These are phyloP conservation scores for Pagetopsis macropterus DNA, from an alignment of 2,797 vertebrate species.

Conservation along the genomic window DNA sequence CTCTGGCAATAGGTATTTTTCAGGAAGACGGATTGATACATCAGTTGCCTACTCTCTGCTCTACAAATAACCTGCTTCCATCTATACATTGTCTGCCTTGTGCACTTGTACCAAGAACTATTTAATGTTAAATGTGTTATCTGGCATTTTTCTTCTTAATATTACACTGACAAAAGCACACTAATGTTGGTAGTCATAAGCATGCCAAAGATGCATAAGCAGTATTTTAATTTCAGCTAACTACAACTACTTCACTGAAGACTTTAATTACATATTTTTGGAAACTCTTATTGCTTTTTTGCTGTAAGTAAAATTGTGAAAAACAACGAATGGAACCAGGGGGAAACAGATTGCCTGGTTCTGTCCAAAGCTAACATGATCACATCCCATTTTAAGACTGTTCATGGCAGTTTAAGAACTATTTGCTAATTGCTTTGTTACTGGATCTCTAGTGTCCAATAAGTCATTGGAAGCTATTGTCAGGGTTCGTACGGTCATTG, in stretches of 20 bases:
- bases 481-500: no score
- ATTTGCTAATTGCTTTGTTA: no score
- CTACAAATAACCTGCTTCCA: slow-evolving; percentile 60
- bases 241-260: background rate
- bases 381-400: no score
- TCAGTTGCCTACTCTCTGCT: slow-evolving; percentile 43
- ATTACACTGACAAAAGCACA: background rate
- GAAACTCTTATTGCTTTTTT: no score
- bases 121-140: slow-evolving; percentile 21
- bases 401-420: no score
- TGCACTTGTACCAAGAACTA: slow-evolving; percentile 25
- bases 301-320: no score
- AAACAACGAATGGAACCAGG: no score
- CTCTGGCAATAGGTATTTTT: slow-evolving; percentile 62
- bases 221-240: background rate
- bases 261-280: no score
- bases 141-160: background rate
- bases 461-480: no score
- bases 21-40: slow-evolving; percentile 69
- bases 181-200: background rate
- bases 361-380: no score
- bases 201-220: background rate
- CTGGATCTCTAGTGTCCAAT: no score
- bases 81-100: slow-evolving; percentile 34
- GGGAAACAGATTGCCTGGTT: no score